Percentiles rank a stretch among this genome's conserved stretches.
phyloP scores from a whole-genome alignment of 2,888 invertebrate genomes.

The Chalcosyrphus nemorum region DNA sequence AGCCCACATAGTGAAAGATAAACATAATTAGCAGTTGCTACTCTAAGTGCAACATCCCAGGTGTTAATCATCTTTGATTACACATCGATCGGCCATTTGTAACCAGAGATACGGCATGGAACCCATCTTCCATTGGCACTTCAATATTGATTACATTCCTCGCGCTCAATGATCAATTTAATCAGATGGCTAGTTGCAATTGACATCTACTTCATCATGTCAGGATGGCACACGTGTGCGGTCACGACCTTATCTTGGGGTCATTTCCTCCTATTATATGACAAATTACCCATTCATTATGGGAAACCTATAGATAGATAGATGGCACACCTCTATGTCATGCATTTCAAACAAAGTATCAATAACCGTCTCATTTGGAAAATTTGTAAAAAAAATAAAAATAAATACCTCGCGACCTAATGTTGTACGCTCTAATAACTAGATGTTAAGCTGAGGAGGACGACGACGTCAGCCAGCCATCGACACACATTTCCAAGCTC shows the following conservation, averaged over 20 bases:
- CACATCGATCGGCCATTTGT: neutral
- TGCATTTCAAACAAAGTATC: neutral
- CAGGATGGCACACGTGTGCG: slow-evolving; percentile 18
- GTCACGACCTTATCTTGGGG: neutral
- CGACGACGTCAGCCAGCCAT: slow-evolving; percentile 40
- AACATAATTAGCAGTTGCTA: too few relatives aligned
- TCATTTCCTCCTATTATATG: neutral
- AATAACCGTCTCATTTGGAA: neutral
- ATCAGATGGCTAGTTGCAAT: slow-evolving; percentile 40
- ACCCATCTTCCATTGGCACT: neutral
- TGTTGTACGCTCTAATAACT: slow-evolving; percentile 41
- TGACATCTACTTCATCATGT: slow-evolving; percentile 27
- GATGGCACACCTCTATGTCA: neutral
- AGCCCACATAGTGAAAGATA: too few relatives aligned
- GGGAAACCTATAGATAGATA: neutral
- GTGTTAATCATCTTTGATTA: slow-evolving; percentile 14
- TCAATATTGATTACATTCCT: slow-evolving; percentile 42
- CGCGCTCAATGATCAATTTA: slow-evolving; percentile 41
- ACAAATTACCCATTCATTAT: neutral
- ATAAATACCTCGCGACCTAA: neutral
- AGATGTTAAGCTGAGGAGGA: slow-evolving; percentile 25
- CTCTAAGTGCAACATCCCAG: neutral
- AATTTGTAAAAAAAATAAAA: neutral
- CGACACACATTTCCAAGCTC: slow-evolving; percentile 56
- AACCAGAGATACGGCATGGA: neutral